Evolutionary conservation across 35 echinoderm and acorn worm genomes (phyloP), one percentile per base, ranked within the genome.

Genomic region (Ptychodera flava): DNA sequence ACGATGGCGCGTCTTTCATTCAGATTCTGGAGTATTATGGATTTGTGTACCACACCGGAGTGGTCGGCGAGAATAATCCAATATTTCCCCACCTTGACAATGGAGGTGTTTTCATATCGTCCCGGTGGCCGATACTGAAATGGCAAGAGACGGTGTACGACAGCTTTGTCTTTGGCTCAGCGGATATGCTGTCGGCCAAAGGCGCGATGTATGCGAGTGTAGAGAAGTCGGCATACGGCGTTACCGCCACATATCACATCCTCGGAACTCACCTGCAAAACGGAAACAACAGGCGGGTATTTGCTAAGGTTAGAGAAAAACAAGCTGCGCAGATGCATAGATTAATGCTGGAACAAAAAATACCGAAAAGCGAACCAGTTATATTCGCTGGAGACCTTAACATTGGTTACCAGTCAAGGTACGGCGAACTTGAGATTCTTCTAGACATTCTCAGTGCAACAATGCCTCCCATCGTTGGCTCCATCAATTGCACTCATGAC

Each of bases 341-440:
- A 31, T 92, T 97, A 22, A 91, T 92, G 85, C 16, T 87, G 36
- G 78, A 78, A 0, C 85, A 91, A 38, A 79, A 88, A 16, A 92
- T 97, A 29, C 90, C 95, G 33, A 38, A 33, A 12, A 81, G 88
- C 31, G 95, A 97, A 76, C 90, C 95, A 16, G 95, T 97, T 16
- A 94, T 97, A 22, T 97, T 94, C 76, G 90, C 90, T 14, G 95
- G 95, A 15, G 95, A 97, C 92, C 87, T 97, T 1, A 97, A 97
- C 35, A 90, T 87, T 0, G 93, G 91, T 78, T 77, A 52, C 78
- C 76, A 82, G 22, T 78, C 77, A 0, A 79, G 53, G 31, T 30
- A 27, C 1, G 45, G 22, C 45, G 22, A 64, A 64, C 22, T 64
- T 12, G 52, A 81, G 35, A 79, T 89, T 33, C 84, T 93, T 1